A percentile compares a stretch with the other conserved stretches of the same genome.
Conservation (phyloP, 2,888 invertebrate species). For the Galeruca laticollis region DNA sequence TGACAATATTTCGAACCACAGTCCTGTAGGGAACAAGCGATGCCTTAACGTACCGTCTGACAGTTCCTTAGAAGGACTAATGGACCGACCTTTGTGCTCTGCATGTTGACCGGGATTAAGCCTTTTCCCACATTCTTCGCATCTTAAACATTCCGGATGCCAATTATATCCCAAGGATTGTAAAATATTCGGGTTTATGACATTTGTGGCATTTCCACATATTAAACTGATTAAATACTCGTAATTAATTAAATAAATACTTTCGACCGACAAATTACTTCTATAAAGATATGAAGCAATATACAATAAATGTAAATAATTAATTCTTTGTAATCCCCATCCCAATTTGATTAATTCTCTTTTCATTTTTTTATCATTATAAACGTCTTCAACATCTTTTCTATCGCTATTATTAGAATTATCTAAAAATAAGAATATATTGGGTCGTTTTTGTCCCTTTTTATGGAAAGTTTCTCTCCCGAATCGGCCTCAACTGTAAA, state of each 20-base stretch:
- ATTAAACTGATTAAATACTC: slow-evolving; percentile 30
- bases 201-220: slow-evolving; percentile 90
- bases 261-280: background rate
- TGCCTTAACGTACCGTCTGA: too few species aligned
- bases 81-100: slow-evolving; percentile 90
- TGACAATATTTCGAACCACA: too few species aligned
- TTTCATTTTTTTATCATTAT: too few species aligned
- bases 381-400: too few species aligned
- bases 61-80: too few species aligned
- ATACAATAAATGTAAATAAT: too few species aligned
- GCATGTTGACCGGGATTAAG: slow-evolving; percentile 88
- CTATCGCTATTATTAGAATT: too few species aligned
- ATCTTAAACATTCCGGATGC: slow-evolving; percentile 87
- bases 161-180: slow-evolving; percentile 88
- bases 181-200: slow-evolving; percentile 83
- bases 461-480: background rate
- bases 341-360: too few species aligned
- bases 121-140: slow-evolving; percentile 85
- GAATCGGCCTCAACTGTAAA: background rate
- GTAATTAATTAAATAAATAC: background rate
- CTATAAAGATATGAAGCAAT: background rate
- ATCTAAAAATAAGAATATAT: background rate
- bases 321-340: background rate
- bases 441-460: background rate
- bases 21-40: too few species aligned